These are phyloP conservation scores for Nylanderia fulva DNA, from an alignment of 1,140 invertebrate genomes.

Conservation along the genomic window DNA sequence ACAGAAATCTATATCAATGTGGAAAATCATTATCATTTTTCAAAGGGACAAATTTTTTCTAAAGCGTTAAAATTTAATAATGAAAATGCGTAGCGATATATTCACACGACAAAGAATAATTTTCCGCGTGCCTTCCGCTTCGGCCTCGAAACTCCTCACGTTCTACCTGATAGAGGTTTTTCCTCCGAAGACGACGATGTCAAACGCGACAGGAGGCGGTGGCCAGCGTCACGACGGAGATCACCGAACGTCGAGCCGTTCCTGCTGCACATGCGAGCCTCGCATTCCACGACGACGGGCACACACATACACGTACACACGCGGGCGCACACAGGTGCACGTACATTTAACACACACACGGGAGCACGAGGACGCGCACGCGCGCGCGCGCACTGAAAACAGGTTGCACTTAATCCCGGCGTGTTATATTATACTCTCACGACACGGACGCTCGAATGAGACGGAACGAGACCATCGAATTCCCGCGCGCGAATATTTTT, in stretches of 20 bases:
- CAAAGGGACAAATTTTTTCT: not conserved
- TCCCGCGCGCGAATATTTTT: not conserved
- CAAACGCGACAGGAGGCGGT: not conserved
- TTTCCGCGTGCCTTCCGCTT: constrained; percentile 24
- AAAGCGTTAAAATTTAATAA: not conserved
- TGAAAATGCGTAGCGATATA: not conserved
- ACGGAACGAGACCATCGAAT: not conserved
- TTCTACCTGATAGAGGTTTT: not conserved
- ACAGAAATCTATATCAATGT: not conserved
- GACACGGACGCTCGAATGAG: not conserved
- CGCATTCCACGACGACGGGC: constrained; percentile 66
- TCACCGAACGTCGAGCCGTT: constrained; percentile 57
- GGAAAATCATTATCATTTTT: not conserved
- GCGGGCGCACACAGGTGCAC: constrained; percentile 55
- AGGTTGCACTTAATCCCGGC: constrained; percentile 41
- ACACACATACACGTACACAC: constrained; percentile 44
- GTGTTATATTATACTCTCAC: not conserved
- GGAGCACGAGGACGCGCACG: not conserved
- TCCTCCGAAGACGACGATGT: not conserved
- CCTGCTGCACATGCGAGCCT: constrained; percentile 65
- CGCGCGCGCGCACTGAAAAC: constrained; percentile 42
- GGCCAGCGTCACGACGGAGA: constrained; percentile 45
- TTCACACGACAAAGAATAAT: not conserved
- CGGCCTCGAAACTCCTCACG: too few species aligned
- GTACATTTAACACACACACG: constrained; percentile 15